These are phyloP conservation scores for Clistopyga incitator DNA, from an alignment of 2,888 invertebrate genomes.

Conservation along the genomic window DNA sequence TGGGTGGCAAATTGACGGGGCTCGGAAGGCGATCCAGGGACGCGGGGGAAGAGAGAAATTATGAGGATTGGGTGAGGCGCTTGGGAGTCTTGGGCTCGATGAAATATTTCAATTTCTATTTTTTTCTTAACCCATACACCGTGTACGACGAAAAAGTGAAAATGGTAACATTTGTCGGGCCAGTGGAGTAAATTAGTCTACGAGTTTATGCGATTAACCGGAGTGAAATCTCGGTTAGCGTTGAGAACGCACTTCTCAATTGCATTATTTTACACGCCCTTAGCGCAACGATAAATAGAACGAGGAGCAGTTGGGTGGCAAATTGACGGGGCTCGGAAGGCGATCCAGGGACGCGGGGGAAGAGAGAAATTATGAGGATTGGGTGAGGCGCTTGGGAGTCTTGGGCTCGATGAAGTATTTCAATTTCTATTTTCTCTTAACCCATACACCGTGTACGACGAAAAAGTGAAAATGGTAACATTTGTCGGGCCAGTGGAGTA, in stretches of 20 bases:
- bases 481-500: background rate
- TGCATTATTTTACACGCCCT: conserved; percentile 46
- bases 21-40: background rate
- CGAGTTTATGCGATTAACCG: background rate
- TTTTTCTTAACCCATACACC: background rate
- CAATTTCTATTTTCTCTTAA: too few relatives aligned
- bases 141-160: background rate
- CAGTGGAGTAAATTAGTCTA: background rate
- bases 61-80: conserved; percentile 36
- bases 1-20: conserved; percentile 45
- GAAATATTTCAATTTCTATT: too few relatives aligned
- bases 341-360: background rate
- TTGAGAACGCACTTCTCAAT: background rate
- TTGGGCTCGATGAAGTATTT: too few relatives aligned
- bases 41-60: conserved; percentile 16
- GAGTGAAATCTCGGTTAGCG: background rate
- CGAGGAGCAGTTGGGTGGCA: conserved; percentile 38
- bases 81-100: too few relatives aligned
- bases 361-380: conserved; percentile 40
- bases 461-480: background rate
- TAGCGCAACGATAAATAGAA: background rate
- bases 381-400: conserved; percentile 25
- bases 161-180: background rate
- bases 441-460: background rate
- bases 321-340: conserved; percentile 33